A percentile compares a stretch with the other conserved stretches of the same genome.
Evolutionary conservation across 2,113 vertebrate genomes (phyloP).

Genomic region (Rattus norvegicus): GRCr8 NC_086039.1:39555501-39556000

Average conservation of each 20-base stretch:
- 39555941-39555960: not conserved
- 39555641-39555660: not conserved
- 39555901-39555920: not conserved
- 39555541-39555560: not conserved
- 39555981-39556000: not conserved
- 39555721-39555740: not conserved
- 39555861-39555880: not conserved
- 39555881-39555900: not conserved
- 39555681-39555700: not conserved
- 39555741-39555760: not conserved
- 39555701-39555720: not conserved
- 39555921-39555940: not conserved
- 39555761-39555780: not conserved
- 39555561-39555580: not conserved
- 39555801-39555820: not conserved
- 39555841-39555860: not conserved
- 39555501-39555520: not conserved
- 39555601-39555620: not conserved
- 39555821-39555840: constrained; percentile 25
- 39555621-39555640: not conserved
- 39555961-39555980: not conserved
- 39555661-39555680: not conserved
- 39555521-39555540: not conserved
- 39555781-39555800: not conserved
- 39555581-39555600: not conserved